These are phyloP conservation scores for Ictidomys tridecemlineatus DNA, from an alignment of 2,113 vertebrate species.

Conservation along the genomic window DNA sequence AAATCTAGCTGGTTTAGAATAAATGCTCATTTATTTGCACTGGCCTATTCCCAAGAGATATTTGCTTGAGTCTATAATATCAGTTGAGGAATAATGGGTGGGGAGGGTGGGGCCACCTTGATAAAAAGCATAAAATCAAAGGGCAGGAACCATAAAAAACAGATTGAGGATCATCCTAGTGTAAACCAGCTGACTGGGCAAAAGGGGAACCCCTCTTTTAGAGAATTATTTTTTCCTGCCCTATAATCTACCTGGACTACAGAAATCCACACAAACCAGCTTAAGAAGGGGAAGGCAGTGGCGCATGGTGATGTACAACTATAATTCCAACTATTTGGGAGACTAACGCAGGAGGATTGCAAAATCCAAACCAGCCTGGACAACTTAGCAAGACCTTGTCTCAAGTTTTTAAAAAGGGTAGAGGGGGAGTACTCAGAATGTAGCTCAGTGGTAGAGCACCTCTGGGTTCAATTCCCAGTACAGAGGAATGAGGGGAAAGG, in stretches of 20 bases:
- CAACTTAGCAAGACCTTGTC: no score
- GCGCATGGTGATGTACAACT: no score
- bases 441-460: no score
- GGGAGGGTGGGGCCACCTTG: conserved; percentile 42
- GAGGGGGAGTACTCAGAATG: no score
- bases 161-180: not conserved
- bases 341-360: no score
- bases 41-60: conserved; percentile 59
- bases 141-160: conserved; percentile 48
- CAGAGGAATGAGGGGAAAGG: no score
- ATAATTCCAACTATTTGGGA: no score
- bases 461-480: no score
- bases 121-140: conserved; percentile 75
- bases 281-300: not conserved
- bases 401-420: no score
- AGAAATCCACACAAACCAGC: not conserved
- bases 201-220: not conserved
- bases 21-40: conserved; percentile 39
- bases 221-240: not conserved
- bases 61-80: conserved; percentile 33
- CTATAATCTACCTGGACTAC: not conserved
- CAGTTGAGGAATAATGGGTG: conserved; percentile 40
- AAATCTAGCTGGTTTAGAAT: conserved; percentile 39
- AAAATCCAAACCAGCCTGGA: no score
- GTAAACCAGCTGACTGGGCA: not conserved